Base-by-base conservation (phyloP, 2,797 vertebrate species). In the Ibycter americanus region DNA sequence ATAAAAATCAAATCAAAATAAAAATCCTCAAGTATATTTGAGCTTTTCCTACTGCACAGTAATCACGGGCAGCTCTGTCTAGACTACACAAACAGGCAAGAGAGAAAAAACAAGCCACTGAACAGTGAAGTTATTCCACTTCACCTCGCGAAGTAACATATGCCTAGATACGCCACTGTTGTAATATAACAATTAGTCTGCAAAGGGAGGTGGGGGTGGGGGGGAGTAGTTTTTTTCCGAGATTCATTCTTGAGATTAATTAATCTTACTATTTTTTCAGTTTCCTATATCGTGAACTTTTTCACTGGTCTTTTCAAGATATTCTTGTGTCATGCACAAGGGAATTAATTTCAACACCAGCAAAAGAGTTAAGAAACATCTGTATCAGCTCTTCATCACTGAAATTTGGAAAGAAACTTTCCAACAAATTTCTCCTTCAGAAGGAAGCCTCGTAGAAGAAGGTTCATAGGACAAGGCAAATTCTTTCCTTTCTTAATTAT, bases 141-240 rank as follows among this genome's bases (percentile, higher is more conserved):
- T 90, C 34, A 95, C 49, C 90, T 95, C 84, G 63, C 25, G 90
- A 93, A 88, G 78, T 83, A 93, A 42, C 71, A 86, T 76, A 90
- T 44, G 56, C 5, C 61, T 88, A 42, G 25, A 76, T 36, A 91
- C 1, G 23, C 26, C 31, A 82, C 38, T 65, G 15, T 23, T 68
- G 31, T 65, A 74, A 44, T 22, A 17, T 1, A 59, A 90, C 13
- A 78, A 31, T 18, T 29, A 70, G 31, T 56, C 21, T 71, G 18
- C 6, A 36, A 36, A 14, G 38, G 38, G 38, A 17, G 40, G 11
- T 11, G 40, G 40, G 40, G 16, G 42, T 7, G 16, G 42, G 42
- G 42, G 42, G n/a, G 1, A 5, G 2, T n/a, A n/a, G n/a, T n/a
- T 71, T 82, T 23, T 63, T 85, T 52, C 29, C 22, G 67, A 67